Evolutionary conservation across 2,888 invertebrate species (phyloP).

Genomic region (Zhuqinia jingwanae): DNA sequence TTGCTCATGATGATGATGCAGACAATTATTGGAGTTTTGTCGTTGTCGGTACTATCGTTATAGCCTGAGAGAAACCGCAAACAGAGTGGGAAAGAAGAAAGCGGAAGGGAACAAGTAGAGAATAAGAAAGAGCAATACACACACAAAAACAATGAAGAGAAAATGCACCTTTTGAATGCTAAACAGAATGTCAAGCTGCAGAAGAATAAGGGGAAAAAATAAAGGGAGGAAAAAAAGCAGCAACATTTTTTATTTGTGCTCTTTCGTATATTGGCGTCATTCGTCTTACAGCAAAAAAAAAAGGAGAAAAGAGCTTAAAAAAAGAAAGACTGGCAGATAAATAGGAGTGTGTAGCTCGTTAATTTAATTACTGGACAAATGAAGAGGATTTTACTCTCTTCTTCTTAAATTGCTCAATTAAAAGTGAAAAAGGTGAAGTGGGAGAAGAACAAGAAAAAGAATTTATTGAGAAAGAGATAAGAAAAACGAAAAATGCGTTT

Average conservation of each 20-base stretch:
- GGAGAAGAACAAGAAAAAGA: neutral
- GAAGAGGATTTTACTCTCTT: slow-evolving; percentile 57
- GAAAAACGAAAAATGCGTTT: slow-evolving; percentile 9
- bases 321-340: neutral
- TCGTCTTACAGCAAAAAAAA: neutral
- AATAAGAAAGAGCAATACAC: neutral
- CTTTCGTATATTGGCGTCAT: too few species aligned
- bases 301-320: too few species aligned
- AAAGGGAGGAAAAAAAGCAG: neutral
- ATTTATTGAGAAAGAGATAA: neutral
- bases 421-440: slow-evolving; percentile 21
- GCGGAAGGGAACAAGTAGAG: neutral
- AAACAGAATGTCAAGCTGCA: slow-evolving; percentile 47
- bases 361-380: slow-evolving; percentile 69
- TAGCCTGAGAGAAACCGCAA: slow-evolving; percentile 57
- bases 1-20: neutral
- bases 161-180: slow-evolving; percentile 60
- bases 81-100: neutral
- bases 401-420: slow-evolving; percentile 62
- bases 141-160: neutral
- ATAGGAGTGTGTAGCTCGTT: slow-evolving; percentile 44
- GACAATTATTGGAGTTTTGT: slow-evolving; percentile 43
- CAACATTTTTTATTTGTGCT: neutral
- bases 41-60: slow-evolving; percentile 20
- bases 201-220: slow-evolving; percentile 21